Conservation (phyloP, 35 echinoderm and acorn worm genomes). For the Heliocidaris erythrogramma region DNA sequence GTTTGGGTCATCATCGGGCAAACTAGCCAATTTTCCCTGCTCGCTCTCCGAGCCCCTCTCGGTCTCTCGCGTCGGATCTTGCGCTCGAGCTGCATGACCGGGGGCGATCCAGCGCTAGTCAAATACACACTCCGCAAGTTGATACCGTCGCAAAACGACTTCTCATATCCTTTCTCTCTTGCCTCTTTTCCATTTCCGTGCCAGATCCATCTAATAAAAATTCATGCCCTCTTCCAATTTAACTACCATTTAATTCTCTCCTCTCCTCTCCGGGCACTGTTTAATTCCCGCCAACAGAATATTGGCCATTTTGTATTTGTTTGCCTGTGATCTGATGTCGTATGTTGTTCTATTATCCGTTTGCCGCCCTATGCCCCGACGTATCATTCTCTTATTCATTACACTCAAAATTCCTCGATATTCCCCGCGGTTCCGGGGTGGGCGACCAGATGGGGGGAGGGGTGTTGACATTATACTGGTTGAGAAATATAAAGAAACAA, state of each 20-base stretch:
- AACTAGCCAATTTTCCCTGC: not conserved
- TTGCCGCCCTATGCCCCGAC: not conserved
- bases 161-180: conserved; percentile 8
- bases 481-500: not conserved
- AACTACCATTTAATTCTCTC: conserved; percentile 43
- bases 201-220: conserved; percentile 38
- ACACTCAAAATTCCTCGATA: not conserved
- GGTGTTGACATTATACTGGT: not conserved
- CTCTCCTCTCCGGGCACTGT: not conserved
- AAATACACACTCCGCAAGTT: conserved; percentile 42
- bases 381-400: conserved; percentile 22
- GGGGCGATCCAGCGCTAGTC: conserved; percentile 16
- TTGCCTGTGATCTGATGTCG: not conserved
- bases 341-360: conserved; percentile 24
- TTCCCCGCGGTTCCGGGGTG: not conserved
- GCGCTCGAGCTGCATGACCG: conserved; percentile 30
- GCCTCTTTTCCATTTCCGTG: conserved; percentile 22
- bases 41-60: not conserved
- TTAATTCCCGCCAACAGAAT: conserved; percentile 14
- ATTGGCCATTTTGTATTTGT: conserved; percentile 38
- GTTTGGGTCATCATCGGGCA: conserved; percentile 16
- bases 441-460: not conserved
- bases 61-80: not conserved
- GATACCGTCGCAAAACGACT: conserved; percentile 18
- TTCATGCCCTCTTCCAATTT: conserved; percentile 44